Evolutionary conservation across 2,888 invertebrate species (phyloP), one percentile per base, ranked within the genome.

Genomic region (Philonicus albiceps): DNA sequence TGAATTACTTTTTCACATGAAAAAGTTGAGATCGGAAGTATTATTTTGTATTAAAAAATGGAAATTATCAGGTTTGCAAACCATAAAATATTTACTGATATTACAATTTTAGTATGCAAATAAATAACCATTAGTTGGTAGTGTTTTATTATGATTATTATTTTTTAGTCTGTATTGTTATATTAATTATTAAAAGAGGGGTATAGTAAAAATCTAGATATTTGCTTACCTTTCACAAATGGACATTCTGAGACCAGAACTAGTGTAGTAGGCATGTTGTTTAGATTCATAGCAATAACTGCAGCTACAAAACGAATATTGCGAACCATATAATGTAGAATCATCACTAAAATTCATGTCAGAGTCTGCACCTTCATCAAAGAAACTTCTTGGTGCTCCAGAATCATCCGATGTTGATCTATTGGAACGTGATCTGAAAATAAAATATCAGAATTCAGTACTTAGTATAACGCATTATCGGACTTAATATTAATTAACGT

Each of bases 291-390:
- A 92, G 90, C 94, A 95, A 90, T 94, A 94, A 89, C 94, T 94
- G 91, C 94, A 94, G 89, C 93, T 94, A 91, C 94, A 94, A 74
- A 92, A 91, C 0, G 94, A 94, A 90, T 93, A 94, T 89, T 94
- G 94, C 85, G 94, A 94, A 0, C 94, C 94, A 64, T 93, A 92
- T 87, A 93, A 85, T 19, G 91, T 93, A 0, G 94, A 94, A 75
- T 91, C 85, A 76, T 89, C 88, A 74, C 88, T 75, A 88, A 85
- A 91, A 86, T 87, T 91, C 0, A 78, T 64, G 37, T 87, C 89
- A 49, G 86, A 88, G 84, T 75, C 87, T 34, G 85, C 86, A 53
- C 86, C 88, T 40, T 89, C 89, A 43, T 89, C 89, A 55, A 89
- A 89, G 22, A 88, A 88, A 37, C 90, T 89, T 85, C 76, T 85